A percentile compares a stretch with the other conserved stretches of the same genome.
These are phyloP conservation scores for Nothocercus julius DNA, from an alignment of 2,113 vertebrate species.

Conservation along the genomic window DNA sequence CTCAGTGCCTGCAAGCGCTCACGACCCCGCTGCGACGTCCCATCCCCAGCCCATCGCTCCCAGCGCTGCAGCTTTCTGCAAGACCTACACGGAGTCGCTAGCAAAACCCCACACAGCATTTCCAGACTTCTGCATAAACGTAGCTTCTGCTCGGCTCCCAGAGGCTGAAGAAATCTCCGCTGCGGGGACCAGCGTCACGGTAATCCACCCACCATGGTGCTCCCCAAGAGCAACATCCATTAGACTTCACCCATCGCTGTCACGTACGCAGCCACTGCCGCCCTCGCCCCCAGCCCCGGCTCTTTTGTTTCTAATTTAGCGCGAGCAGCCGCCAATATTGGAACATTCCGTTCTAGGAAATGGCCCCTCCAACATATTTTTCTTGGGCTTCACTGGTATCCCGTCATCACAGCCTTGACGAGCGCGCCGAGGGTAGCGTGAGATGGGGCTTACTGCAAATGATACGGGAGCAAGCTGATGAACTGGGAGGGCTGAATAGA, in stretches of 20 bases:
- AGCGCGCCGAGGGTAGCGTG: not conserved
- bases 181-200: not conserved
- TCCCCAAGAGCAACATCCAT: not conserved
- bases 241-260: not conserved
- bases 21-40: fast-evolving
- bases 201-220: fast-evolving
- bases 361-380: not conserved
- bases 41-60: not conserved
- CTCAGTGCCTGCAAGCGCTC: not conserved
- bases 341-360: not conserved
- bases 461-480: not conserved
- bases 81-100: not conserved
- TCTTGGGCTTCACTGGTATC: not conserved
- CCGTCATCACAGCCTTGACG: not conserved
- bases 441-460: not conserved
- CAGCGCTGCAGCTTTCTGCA: not conserved
- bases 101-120: fast-evolving
- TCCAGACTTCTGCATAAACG: not conserved
- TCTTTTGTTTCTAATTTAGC: not conserved
- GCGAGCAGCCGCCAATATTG: not conserved
- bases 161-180: fast-evolving
- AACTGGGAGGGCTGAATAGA: not conserved
- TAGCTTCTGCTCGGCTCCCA: not conserved
- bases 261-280: not conserved
- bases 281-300: not conserved